Base-by-base conservation (phyloP, 2,113 vertebrate genomes). In the Sturnus vulgaris region DNA sequence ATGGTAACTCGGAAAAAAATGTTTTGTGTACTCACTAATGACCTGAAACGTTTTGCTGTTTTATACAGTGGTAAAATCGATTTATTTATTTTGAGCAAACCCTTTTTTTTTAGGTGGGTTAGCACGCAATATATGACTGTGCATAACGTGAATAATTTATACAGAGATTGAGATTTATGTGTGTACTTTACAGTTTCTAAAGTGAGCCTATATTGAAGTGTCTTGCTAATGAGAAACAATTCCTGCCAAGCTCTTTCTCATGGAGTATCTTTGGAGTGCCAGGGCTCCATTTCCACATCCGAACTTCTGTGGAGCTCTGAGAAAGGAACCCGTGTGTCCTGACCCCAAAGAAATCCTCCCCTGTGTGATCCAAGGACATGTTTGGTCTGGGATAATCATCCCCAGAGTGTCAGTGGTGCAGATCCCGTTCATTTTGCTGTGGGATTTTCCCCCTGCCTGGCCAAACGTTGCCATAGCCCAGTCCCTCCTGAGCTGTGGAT, bases 111-210 rank as follows among this genome's bases (percentile, higher is more conserved):
- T 5, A 33, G 37, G 13, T 14, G 37, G 7, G 33, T 39, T 27
- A 64, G 35, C 44, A 20, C 2, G 0, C 19, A 39, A 9, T 11
- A 2, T 2, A 10, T 82, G 64, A 42, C 66, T 63, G 3, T 28
- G 87, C 77, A 72, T 8, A 35, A 77, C 5, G 20, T 90, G 47
- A 93, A 81, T 93, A 84, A 96, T 91, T 93, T 35, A 88, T 75
- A 24, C 3, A 12, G 52, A 71, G 19, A 7, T 0, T 14, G 40
- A 70, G 46, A 86, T 83, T 90, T 88, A 35, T 52, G 39, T 44
- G 39, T n/a, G 60, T 33, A 53, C 66, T 70, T 89, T 10, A 6
- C 11, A 2, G 24, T 47, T 75, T 59, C 21, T 39, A 11, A 50
- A 52, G 42, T 55, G 33, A 90, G 64, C 28, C 18, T 14, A 27